These are phyloP conservation scores for Prorops nasuta DNA, from an alignment of 1,140 invertebrate genomes.

Conservation along the genomic window DNA sequence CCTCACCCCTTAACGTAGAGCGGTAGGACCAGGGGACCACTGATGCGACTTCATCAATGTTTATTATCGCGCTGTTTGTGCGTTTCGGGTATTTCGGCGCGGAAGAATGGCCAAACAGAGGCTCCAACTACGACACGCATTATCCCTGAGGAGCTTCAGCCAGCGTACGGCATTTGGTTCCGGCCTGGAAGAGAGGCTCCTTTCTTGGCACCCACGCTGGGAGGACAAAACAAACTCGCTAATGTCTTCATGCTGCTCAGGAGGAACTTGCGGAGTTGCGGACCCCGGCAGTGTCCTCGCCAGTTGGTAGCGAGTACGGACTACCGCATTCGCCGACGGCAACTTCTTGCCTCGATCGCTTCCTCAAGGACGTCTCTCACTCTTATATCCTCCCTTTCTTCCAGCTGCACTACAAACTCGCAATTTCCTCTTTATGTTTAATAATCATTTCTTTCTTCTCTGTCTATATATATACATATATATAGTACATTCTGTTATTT, in stretches of 20 bases:
- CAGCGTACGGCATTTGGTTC: too few species aligned
- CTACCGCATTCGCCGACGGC: slow-evolving; percentile 7
- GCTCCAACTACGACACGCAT: not conserved
- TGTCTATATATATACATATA: too few species aligned
- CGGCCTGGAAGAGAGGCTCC: too few species aligned
- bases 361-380: slow-evolving; percentile 12
- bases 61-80: slow-evolving; percentile 26
- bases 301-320: slow-evolving; percentile 21
- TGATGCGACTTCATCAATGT: slow-evolving; percentile 27
- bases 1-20: too few species aligned
- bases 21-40: too few species aligned
- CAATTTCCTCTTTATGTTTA: too few species aligned
- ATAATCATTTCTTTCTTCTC: too few species aligned
- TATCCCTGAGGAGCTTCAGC: not conserved
- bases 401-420: too few species aligned
- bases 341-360: too few species aligned
- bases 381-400: too few species aligned
- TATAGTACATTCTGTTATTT: too few species aligned
- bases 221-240: slow-evolving; percentile 33
- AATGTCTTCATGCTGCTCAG: slow-evolving; percentile 33
- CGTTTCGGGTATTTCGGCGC: slow-evolving; percentile 3
- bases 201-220: slow-evolving; percentile 4
- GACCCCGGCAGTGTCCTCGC: too few species aligned
- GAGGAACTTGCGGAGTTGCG: slow-evolving; percentile 1
- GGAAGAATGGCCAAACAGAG: slow-evolving; percentile 14